These are phyloP conservation scores for Wasmannia auropunctata DNA, from an alignment of 1,140 invertebrate species.

Conservation along the genomic window DNA sequence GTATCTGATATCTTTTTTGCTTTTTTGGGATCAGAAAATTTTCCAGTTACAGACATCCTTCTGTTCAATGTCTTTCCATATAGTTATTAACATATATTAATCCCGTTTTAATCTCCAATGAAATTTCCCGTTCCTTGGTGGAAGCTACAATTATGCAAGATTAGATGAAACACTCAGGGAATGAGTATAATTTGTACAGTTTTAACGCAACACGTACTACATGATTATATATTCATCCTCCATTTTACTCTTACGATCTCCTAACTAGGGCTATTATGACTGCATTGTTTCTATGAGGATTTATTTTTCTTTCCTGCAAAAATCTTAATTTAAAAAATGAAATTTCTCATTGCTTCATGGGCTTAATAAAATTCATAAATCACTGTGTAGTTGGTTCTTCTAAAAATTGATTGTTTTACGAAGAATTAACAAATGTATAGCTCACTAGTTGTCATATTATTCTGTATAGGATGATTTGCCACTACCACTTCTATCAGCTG, in stretches of 20 bases:
- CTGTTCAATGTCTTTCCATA: slow-evolving; percentile 31
- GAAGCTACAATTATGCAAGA: slow-evolving; percentile 26
- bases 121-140: slow-evolving; percentile 26
- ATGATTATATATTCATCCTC: slow-evolving; percentile 35
- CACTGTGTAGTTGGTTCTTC: not conserved
- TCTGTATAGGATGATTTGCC: not conserved
- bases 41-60: slow-evolving; percentile 51
- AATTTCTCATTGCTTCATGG: slow-evolving; percentile 3
- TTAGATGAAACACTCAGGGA: not conserved
- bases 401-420: slow-evolving; percentile 3
- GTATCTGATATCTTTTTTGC: slow-evolving; percentile 23
- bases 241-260: slow-evolving; percentile 48
- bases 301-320: slow-evolving; percentile 18
- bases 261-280: slow-evolving; percentile 49
- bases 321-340: slow-evolving; percentile 22
- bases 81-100: slow-evolving; percentile 36
- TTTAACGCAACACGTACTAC: not conserved
- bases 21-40: slow-evolving; percentile 34
- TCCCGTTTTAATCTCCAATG: slow-evolving; percentile 29
- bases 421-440: slow-evolving; percentile 18
- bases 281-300: slow-evolving; percentile 31
- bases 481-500: slow-evolving; percentile 2
- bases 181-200: slow-evolving; percentile 21
- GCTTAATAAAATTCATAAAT: slow-evolving; percentile 15
- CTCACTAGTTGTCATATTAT: not conserved